Percentiles rank a stretch among this genome's conserved stretches.
Evolutionary conservation across 2,888 invertebrate genomes (phyloP).

Genomic region (Eutolmus rufibarbis): DNA sequence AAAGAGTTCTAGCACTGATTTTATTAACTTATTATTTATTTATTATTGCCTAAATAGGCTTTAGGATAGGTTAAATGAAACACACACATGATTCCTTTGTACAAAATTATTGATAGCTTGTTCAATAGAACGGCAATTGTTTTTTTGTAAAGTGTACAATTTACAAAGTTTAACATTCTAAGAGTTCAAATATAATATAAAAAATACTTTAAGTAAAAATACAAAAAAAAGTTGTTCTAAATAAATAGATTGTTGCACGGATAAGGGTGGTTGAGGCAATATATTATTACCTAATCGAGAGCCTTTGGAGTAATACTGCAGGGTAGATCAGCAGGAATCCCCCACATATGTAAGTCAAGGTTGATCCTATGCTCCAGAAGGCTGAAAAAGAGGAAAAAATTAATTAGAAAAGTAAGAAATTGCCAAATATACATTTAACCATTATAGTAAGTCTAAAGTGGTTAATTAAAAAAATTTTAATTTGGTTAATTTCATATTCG

Average conservation of each 20-base stretch:
- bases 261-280: background rate
- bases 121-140: slow-evolving; percentile 35
- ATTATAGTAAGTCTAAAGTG: too few relatives aligned
- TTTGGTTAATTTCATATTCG: too few relatives aligned
- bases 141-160: slow-evolving; percentile 24
- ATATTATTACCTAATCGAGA: slow-evolving; percentile 38
- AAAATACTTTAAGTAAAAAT: slow-evolving; percentile 27
- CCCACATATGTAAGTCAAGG: slow-evolving; percentile 81
- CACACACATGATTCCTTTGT: background rate
- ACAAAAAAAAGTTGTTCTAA: slow-evolving; percentile 19
- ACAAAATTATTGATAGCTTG: slow-evolving; percentile 27
- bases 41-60: slow-evolving; percentile 21
- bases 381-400: slow-evolving; percentile 65
- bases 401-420: background rate
- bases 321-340: slow-evolving; percentile 80
- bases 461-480: too few relatives aligned
- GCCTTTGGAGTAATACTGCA: slow-evolving; percentile 69
- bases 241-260: background rate
- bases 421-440: too few relatives aligned
- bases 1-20: slow-evolving; percentile 48
- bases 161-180: slow-evolving; percentile 25
- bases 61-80: background rate
- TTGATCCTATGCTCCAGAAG: slow-evolving; percentile 91
- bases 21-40: slow-evolving; percentile 47
- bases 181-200: slow-evolving; percentile 30